A percentile compares a stretch with the other conserved stretches of the same genome.
These are phyloP conservation scores for Erynnis tages DNA, from an alignment of 2,888 invertebrate genomes.

Conservation along the genomic window DNA sequence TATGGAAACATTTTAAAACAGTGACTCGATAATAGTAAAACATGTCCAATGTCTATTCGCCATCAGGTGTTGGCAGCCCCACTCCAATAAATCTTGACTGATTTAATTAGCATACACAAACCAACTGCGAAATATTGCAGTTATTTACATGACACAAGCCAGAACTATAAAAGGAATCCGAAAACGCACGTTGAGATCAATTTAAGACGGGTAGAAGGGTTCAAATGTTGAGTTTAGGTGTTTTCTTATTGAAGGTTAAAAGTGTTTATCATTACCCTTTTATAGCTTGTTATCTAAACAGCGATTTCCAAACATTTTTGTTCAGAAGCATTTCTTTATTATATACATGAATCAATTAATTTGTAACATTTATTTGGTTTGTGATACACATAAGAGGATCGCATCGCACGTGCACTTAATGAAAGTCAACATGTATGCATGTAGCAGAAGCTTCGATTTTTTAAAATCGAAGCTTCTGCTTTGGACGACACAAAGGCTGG, in stretches of 20 bases:
- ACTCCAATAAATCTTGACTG: conserved; percentile 45
- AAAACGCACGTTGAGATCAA: neutral
- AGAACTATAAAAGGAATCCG: conserved; percentile 15
- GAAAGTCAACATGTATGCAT: too few species aligned
- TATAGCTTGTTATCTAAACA: neutral
- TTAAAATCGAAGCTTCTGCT: too few species aligned
- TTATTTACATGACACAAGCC: conserved; percentile 8
- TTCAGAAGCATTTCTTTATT: too few species aligned
- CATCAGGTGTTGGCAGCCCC: conserved; percentile 46
- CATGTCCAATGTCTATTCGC: conserved; percentile 8
- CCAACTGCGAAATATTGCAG: conserved; percentile 18
- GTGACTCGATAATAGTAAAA: neutral
- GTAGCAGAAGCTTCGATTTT: too few species aligned
- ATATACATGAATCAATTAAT: too few species aligned
- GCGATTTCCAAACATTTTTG: too few species aligned
- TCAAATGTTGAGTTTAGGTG: neutral
- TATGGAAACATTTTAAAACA: too few species aligned
- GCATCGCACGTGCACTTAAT: too few species aligned
- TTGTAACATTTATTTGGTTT: too few species aligned
- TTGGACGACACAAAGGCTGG: too few species aligned
- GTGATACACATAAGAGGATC: too few species aligned
- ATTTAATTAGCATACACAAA: conserved; percentile 38
- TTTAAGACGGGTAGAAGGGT: neutral
- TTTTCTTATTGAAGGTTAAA: neutral
- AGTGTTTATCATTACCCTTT: neutral